phyloP scores from a whole-genome alignment of 2,888 invertebrate genomes.

The Augiades crinisus region DNA sequence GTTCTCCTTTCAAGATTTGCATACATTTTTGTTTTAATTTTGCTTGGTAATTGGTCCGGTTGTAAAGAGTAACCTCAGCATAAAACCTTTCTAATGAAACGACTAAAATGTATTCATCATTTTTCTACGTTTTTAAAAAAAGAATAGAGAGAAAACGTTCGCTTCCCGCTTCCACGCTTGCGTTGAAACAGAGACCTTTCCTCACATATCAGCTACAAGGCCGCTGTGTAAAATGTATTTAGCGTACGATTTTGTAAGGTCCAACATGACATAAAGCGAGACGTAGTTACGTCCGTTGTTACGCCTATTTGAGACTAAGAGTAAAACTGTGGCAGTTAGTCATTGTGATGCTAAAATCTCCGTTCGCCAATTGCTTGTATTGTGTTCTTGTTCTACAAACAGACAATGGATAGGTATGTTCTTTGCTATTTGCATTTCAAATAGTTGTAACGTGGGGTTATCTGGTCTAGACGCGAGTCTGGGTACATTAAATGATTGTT shows the following conservation, averaged over 20 bases:
- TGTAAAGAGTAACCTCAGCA: no score
- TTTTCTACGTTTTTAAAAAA: no score
- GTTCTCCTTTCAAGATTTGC: no score
- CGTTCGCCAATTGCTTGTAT: constrained; percentile 20
- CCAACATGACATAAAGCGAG: constrained; percentile 10
- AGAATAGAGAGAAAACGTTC: no score
- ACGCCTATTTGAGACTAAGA: constrained; percentile 13
- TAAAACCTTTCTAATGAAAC: no score
- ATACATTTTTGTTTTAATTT: no score
- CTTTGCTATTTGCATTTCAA: constrained; percentile 19
- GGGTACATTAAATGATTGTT: not conserved
- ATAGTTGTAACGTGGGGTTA: not conserved
- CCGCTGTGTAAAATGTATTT: constrained; percentile 16
- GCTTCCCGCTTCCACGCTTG: not conserved
- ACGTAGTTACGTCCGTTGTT: constrained; percentile 15
- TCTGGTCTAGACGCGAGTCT: not conserved
- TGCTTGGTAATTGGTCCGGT: no score
- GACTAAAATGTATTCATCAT: no score
- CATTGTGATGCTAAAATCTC: constrained; percentile 24
- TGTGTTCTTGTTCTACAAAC: constrained; percentile 22
- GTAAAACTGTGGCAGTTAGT: constrained; percentile 13
- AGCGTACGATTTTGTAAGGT: constrained; percentile 22
- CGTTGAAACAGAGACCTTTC: not conserved
- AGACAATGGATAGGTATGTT: constrained; percentile 15
- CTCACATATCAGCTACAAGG: constrained; percentile 11